A percentile compares a stretch with the other conserved stretches of the same genome.
These are phyloP conservation scores for Cerastoderma edule DNA, from an alignment of 2,888 invertebrate genomes.

Conservation along the genomic window DNA sequence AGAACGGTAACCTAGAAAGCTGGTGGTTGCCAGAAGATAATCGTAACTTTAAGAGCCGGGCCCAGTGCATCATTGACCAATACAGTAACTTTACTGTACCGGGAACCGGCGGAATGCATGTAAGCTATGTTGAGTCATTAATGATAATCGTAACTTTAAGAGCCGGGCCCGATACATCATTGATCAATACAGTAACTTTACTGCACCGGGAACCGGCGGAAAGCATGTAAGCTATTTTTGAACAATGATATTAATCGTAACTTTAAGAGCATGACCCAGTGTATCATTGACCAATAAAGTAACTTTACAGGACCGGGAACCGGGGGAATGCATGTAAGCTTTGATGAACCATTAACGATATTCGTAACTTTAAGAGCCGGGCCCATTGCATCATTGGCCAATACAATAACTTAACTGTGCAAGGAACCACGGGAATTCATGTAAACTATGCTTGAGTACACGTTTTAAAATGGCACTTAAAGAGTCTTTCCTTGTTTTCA, in stretches of 20 bases:
- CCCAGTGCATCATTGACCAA: slow-evolving; percentile 95
- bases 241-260: slow-evolving; percentile 93
- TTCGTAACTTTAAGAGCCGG: slow-evolving; percentile 92
- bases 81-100: slow-evolving; percentile 91
- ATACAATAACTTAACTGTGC: slow-evolving; percentile 91
- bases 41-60: slow-evolving; percentile 92
- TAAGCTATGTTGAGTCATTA: too few species aligned
- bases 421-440: slow-evolving; percentile 53
- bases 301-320: slow-evolving; percentile 87
- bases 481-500: too few species aligned
- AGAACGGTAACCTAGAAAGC: slow-evolving; percentile 95
- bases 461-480: too few species aligned
- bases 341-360: too few species aligned
- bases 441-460: too few species aligned
- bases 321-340: slow-evolving; percentile 53
- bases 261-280: slow-evolving; percentile 94
- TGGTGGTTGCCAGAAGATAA: slow-evolving; percentile 99
- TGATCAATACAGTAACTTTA: slow-evolving; percentile 94
- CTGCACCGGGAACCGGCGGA: slow-evolving; percentile 80
- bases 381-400: slow-evolving; percentile 96
- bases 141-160: slow-evolving; percentile 95
- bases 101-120: slow-evolving; percentile 55
- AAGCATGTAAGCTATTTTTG: too few species aligned
- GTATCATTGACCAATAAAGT: slow-evolving; percentile 95
- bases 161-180: slow-evolving; percentile 94